Conservation (phyloP, 2,797 vertebrate genomes). For the Platyrinchus mystaceus region DNA sequence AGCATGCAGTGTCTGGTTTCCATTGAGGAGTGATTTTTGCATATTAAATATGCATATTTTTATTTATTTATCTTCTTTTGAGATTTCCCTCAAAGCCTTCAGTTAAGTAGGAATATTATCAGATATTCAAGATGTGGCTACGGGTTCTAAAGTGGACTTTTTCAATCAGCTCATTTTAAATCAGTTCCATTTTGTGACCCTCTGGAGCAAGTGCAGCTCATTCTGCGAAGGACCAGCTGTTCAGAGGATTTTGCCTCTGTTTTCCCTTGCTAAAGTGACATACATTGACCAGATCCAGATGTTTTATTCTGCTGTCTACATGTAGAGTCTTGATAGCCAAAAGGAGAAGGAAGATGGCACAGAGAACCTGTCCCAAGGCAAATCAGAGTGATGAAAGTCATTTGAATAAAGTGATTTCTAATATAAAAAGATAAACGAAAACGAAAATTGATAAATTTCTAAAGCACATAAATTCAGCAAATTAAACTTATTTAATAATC, state of each 20-base stretch:
- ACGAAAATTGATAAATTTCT: not conserved
- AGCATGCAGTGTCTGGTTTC: not conserved
- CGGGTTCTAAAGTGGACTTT: not conserved
- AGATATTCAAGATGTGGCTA: not conserved
- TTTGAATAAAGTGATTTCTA: not conserved
- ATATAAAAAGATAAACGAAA: not conserved
- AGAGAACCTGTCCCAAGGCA: not conserved
- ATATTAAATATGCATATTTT: not conserved
- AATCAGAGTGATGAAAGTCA: not conserved
- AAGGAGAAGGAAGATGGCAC: not conserved
- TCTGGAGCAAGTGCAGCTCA: not conserved
- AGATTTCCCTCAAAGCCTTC: not conserved
- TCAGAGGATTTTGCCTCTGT: not conserved
- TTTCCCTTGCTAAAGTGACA: not conserved
- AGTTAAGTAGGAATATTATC: not conserved
- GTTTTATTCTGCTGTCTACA: not conserved
- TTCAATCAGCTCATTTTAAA: not conserved
- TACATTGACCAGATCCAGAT: not conserved
- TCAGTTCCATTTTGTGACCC: not conserved
- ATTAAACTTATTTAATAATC: not conserved
- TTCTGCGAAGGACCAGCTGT: not conserved
- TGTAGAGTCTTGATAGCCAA: not conserved
- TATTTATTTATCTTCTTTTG: not conserved
- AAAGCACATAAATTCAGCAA: fast-evolving
- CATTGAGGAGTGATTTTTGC: not conserved